Evolutionary conservation across 2,113 vertebrate genomes (phyloP), one percentile per base, ranked within the genome.

Genomic region (Pteruthius melanotis): DNA sequence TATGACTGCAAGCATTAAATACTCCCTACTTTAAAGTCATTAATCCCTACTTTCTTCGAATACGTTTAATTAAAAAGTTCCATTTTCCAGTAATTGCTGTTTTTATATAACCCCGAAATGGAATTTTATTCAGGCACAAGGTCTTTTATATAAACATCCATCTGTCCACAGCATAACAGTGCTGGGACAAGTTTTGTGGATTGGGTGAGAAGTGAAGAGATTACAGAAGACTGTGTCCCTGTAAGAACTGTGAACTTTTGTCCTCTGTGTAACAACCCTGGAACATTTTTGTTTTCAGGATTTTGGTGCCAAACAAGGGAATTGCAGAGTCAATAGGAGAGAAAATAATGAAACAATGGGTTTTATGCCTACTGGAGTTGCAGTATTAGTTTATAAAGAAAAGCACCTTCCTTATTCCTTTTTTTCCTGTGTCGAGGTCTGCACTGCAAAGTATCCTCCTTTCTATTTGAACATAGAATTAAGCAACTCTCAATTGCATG

Each of bases 11-110:
- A 95, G 75, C 89, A 86, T 95, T 96, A 95, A 97, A 97, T 92
- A 84, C 77, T 76, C 61, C 83, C 82, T 95, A 87, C 91, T 97
- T 94, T 87, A 93, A 89, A 95, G 72, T 94, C 94, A 95, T 97
- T 98, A 94, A 96, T 97, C 96, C 93, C 71, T 90, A 83, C 92
- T 97, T 96, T 95, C 94, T 98, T 96, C 1, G 2, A 97, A 96
- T 95, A 82, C 4, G 0, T 97, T 96, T 98, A 97, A 98, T 98
- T 97, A 96, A 97, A 97, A 98, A 76, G 83, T 93, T 94, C 94
- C 80, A 76, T 95, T 97, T 98, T 91, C 54, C 75, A 75, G 93
- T 96, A 95, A 96, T 91, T 92, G 91, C 79, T 94, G 86, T 47
- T 97, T 97, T 95, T 95, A 89, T 74, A 64, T 96, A 93, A 96